Base-by-base conservation (phyloP, 2,888 invertebrate species). In the Pelosia muscerda region DNA sequence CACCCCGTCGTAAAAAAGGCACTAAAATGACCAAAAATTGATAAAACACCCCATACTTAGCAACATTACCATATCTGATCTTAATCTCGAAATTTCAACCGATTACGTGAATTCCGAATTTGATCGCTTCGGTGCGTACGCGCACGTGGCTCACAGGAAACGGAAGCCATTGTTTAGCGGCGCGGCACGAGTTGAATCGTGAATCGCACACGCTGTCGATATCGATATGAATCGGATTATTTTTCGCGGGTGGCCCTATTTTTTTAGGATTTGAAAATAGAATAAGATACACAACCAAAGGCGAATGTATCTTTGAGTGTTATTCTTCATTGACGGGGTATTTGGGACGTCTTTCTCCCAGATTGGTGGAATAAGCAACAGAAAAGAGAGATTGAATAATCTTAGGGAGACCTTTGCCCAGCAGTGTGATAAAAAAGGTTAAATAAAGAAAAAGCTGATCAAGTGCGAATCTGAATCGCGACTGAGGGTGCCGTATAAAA, bases 71-170 rank as follows among this genome's bases (percentile, higher is more conserved):
- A 65, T 59, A 65, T 64, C 42, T 55, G 65, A 74, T 75, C 66
- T 69, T 78, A 71, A 80, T 80, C 77, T 15, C 34, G 15, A 22
- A 22, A 62, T 63, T 63, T 79, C 64, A 54, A 66, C 62, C 70
- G 74, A 72, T 76, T 74, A 72, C 63, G 69, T 71, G 68, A 72
- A 81, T 81, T 75, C 74, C 65, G 28, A 70, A 74, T 66, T 73
- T 65, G 66, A 72, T 68, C 68, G 76, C 63, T 73, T 74, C 73
- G 74, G 69, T 78, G 83, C 81, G 81, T 73, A 66, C 64, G 75
- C 87, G 89, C 91, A 91, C 91, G 89, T 90, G 88, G 84, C 83
- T 77, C 71, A 84, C 87, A 87, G 94, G 94, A 94, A 94, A 89
- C 93, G 94, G 94, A 94, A 91, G 88, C 82, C 86, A 87, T 89